phyloP scores from a whole-genome alignment of 2,888 invertebrate species.

The Polia nebulosa region DNA sequence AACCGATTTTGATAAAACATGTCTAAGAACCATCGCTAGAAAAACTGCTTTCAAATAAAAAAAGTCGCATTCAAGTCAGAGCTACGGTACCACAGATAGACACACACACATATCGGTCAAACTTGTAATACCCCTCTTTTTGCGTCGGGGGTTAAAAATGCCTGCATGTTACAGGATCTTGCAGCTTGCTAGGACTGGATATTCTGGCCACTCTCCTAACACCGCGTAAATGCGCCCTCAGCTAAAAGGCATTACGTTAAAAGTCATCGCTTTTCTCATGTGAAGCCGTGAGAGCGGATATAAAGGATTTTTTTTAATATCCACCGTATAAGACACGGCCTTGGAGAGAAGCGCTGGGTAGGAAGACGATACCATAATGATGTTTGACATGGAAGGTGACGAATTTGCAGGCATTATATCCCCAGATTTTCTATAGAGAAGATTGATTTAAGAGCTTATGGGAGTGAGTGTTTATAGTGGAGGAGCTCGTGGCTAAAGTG shows the following conservation, averaged over 20 bases:
- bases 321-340: slow-evolving; percentile 49
- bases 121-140: no score
- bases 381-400: slow-evolving; percentile 33
- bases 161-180: neutral
- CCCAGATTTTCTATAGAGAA: slow-evolving; percentile 16
- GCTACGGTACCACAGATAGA: no score
- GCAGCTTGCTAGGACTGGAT: neutral
- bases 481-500: no score
- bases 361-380: slow-evolving; percentile 55
- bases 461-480: neutral
- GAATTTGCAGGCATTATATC: slow-evolving; percentile 8
- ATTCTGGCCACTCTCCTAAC: slow-evolving; percentile 28
- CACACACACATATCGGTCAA: no score
- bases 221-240: slow-evolving; percentile 24
- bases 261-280: slow-evolving; percentile 61
- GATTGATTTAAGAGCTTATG: neutral
- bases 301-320: slow-evolving; percentile 64
- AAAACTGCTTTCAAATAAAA: no score
- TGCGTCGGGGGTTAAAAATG: no score
- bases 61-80: no score
- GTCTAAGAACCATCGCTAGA: no score
- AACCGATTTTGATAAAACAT: no score
- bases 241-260: slow-evolving; percentile 62
- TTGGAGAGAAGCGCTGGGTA: slow-evolving; percentile 34
- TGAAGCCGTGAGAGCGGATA: slow-evolving; percentile 53